Evolutionary conservation across 2,888 invertebrate genomes (phyloP).

Genomic region (Stenoptilia bipunctidactyla): DNA sequence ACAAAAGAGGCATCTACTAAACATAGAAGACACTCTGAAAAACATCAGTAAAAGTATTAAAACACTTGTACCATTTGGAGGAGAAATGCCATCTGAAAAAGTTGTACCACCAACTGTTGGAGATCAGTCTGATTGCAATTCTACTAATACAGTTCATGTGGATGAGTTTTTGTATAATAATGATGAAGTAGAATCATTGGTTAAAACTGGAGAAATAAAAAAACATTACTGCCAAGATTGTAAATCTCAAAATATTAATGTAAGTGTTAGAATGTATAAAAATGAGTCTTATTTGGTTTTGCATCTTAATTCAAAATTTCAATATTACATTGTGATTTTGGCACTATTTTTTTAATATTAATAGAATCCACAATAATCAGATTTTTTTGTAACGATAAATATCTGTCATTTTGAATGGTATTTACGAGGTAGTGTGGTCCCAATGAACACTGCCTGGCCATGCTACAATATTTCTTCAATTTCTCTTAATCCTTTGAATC

Average conservation of each 20-base stretch:
- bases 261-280: too few species aligned
- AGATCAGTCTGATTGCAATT: conserved; percentile 65
- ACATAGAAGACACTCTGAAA: background rate
- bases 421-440: too few species aligned
- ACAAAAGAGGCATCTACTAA: conserved; percentile 6
- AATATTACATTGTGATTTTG: too few species aligned
- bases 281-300: too few species aligned
- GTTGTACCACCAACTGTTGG: conserved; percentile 49
- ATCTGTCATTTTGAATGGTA: too few species aligned
- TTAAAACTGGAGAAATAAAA: conserved; percentile 38
- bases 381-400: too few species aligned
- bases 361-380: too few species aligned
- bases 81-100: conserved; percentile 45
- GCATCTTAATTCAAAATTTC: too few species aligned
- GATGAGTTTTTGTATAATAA: conserved; percentile 81
- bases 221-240: conserved; percentile 49
- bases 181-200: conserved; percentile 63
- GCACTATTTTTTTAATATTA: too few species aligned
- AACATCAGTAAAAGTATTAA: conserved; percentile 31
- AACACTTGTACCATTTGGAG: conserved; percentile 44
- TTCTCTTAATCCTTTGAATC: too few species aligned
- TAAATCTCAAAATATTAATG: conserved; percentile 42
- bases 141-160: conserved; percentile 69
- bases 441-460: too few species aligned
- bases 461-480: too few species aligned